Percentiles rank a stretch among this genome's conserved stretches.
Evolutionary conservation across 2,797 vertebrate species (phyloP).

Genomic region (Peromyscus melanophrys): DNA sequence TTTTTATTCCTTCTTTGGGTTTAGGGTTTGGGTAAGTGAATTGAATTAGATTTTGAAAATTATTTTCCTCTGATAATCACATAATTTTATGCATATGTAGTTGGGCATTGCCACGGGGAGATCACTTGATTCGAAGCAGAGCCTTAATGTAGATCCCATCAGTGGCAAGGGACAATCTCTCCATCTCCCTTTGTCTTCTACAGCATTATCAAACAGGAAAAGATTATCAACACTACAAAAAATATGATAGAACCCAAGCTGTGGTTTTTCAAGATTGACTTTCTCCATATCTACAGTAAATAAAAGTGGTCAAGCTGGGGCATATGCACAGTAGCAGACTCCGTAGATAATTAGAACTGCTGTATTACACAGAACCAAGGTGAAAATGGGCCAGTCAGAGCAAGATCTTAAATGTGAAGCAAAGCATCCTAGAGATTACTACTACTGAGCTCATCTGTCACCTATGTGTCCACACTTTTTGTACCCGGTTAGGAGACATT

Average conservation of each 20-base stretch:
- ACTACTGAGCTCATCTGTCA: neutral
- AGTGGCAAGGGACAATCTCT: neutral
- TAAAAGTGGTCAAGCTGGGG: neutral
- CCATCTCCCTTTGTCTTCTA: constrained; percentile 63
- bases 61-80: constrained; percentile 53
- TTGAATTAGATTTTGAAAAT: constrained; percentile 67
- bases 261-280: neutral
- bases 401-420: constrained; percentile 4
- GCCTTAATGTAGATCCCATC: neutral
- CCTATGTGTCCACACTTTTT: neutral
- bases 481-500: neutral
- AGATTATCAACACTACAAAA: neutral
- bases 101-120: neutral
- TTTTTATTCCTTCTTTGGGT: constrained; percentile 41
- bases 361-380: neutral
- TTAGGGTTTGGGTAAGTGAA: constrained; percentile 63
- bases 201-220: neutral
- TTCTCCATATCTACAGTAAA: neutral
- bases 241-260: neutral
- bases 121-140: constrained; percentile 34
- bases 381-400: neutral
- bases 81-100: constrained; percentile 33
- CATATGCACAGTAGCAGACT: neutral
- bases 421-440: neutral
- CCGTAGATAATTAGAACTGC: neutral